Percentiles rank a stretch among this genome's conserved stretches.
Evolutionary conservation across 2,888 invertebrate genomes (phyloP).

Genomic region (Electrophaes corylata): DNA sequence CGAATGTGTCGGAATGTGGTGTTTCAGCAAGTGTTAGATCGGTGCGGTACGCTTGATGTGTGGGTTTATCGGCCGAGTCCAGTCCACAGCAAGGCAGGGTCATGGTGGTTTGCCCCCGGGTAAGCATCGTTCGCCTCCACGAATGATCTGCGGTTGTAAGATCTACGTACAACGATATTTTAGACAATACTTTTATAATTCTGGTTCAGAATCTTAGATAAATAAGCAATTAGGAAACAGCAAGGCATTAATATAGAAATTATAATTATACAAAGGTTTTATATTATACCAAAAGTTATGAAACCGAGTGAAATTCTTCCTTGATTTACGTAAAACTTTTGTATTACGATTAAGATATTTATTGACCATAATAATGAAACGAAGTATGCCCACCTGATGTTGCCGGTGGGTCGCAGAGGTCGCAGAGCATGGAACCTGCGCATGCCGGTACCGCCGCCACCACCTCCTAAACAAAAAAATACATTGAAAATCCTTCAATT

Average conservation of each 20-base stretch:
- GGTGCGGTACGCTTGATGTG: slow-evolving; percentile 9
- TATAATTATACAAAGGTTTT: too few species aligned
- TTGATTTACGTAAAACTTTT: too few species aligned
- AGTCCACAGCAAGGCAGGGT: slow-evolving; percentile 87
- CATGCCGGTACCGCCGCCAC: slow-evolving; percentile 64
- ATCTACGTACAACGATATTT: slow-evolving; percentile 78
- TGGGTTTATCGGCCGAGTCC: slow-evolving; percentile 83
- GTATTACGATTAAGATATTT: too few species aligned
- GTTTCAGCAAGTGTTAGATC: slow-evolving; percentile 1
- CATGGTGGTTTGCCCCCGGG: slow-evolving; percentile 85
- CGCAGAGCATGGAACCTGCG: slow-evolving; percentile 69
- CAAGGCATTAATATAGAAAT: too few species aligned
- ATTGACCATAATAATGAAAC: neutral
- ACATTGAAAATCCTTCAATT: too few species aligned
- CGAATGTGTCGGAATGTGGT: neutral
- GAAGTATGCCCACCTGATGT: slow-evolving; percentile 67
- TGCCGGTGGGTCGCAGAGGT: slow-evolving; percentile 68
- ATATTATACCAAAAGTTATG: too few species aligned
- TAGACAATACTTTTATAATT: slow-evolving; percentile 40
- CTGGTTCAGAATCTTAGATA: neutral
- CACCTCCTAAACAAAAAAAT: slow-evolving; percentile 37
- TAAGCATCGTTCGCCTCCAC: slow-evolving; percentile 83
- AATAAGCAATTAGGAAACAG: neutral
- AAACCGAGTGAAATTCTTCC: too few species aligned
- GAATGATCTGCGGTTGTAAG: slow-evolving; percentile 85